Conservation (phyloP, 2,113 vertebrate genomes). For the Callipepla californica region DNA sequence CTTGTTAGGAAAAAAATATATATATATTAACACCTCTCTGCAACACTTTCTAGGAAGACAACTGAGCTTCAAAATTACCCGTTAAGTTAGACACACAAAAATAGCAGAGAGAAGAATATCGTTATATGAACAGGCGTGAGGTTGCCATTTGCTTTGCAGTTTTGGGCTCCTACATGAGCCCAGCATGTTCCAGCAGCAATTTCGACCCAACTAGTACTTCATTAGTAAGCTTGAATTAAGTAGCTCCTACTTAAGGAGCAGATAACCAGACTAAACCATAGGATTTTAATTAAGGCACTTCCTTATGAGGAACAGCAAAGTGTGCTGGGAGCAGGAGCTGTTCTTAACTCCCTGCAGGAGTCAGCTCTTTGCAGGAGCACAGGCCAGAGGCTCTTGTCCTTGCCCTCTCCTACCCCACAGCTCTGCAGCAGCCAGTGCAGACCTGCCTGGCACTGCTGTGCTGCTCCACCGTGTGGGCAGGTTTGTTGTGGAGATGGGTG, state of each 20-base stretch:
- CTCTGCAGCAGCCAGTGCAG: neutral
- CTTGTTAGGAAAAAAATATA: neutral
- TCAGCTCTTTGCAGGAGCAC: neutral
- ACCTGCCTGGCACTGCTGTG: neutral
- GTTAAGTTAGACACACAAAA: neutral
- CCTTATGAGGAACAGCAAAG: neutral
- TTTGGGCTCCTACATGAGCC: neutral
- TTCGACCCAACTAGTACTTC: neutral
- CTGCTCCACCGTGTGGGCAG: neutral
- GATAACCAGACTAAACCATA: neutral
- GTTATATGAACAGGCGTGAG: neutral
- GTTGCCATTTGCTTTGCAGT: neutral
- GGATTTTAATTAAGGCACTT: constrained; percentile 10
- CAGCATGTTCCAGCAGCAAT: neutral
- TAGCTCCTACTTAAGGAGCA: neutral
- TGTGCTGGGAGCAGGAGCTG: neutral
- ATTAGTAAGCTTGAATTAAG: neutral
- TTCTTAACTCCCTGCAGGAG: neutral
- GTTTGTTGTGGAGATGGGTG: neutral
- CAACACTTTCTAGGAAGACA: neutral
- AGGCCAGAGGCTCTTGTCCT: neutral
- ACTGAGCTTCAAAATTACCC: neutral
- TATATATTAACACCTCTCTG: neutral
- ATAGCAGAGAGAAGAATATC: neutral
- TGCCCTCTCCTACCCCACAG: neutral